A percentile compares a stretch with the other conserved stretches of the same genome.
phyloP scores from a whole-genome alignment of 1,140 invertebrate species.

The Aphaenogaster ashmeadi region DNA sequence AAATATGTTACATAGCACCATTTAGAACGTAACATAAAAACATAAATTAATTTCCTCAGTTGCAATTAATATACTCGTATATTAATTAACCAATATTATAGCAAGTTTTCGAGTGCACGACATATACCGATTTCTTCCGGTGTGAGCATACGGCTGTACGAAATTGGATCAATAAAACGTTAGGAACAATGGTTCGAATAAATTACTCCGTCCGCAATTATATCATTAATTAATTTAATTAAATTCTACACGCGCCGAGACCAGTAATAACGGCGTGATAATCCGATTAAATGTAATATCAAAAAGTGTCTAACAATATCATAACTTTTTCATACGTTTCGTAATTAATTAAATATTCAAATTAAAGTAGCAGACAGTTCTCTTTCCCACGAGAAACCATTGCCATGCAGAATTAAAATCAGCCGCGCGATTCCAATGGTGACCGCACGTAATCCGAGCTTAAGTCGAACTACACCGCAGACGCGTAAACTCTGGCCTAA shows the following conservation, averaged over 20 bases:
- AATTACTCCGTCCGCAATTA: slow-evolving; percentile 3
- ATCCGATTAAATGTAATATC: slow-evolving; percentile 33
- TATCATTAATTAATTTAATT: slow-evolving; percentile 46
- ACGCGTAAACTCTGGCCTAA: slow-evolving; percentile 57
- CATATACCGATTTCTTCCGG: background rate
- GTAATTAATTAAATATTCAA: slow-evolving; percentile 42
- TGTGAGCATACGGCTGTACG: background rate
- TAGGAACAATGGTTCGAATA: slow-evolving; percentile 11
- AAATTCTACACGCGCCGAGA: slow-evolving; percentile 15
- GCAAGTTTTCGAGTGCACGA: background rate
- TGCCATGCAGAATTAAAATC: slow-evolving; percentile 16
- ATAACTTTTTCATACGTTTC: background rate
- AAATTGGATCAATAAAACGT: slow-evolving; percentile 44
- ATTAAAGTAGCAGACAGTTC: slow-evolving; percentile 17
- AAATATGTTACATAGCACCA: background rate
- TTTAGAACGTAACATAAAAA: background rate
- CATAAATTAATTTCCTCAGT: slow-evolving; percentile 1
- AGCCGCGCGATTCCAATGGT: slow-evolving; percentile 21
- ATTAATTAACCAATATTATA: slow-evolving; percentile 22
- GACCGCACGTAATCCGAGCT: slow-evolving; percentile 38
- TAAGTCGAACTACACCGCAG: slow-evolving; percentile 42
- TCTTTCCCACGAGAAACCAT: slow-evolving; percentile 8
- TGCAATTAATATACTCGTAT: slow-evolving; percentile 6
- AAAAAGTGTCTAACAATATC: slow-evolving; percentile 38
- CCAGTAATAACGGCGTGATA: slow-evolving; percentile 23